Evolutionary conservation across 1,140 invertebrate genomes (phyloP).

Genomic region (Holcopasites calliopsidis): DNA sequence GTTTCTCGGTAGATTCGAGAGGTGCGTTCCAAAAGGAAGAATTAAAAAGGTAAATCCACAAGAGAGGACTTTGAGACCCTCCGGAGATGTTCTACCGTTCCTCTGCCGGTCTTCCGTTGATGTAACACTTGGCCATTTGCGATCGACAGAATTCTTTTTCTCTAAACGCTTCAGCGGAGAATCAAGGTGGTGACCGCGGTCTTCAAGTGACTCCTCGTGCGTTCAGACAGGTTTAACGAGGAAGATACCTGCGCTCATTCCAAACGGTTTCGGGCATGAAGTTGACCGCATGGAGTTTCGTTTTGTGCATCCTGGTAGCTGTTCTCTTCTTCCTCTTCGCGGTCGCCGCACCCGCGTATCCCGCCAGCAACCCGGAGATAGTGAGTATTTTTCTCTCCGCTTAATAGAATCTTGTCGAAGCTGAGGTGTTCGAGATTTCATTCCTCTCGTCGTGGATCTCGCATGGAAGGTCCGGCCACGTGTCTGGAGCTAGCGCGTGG

Average conservation of each 20-base stretch:
- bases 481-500: constrained; percentile 7
- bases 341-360: constrained; percentile 59
- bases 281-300: constrained; percentile 62
- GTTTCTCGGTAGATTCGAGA: background rate
- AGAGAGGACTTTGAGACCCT: background rate
- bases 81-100: too few relatives aligned
- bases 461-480: background rate
- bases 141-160: constrained; percentile 17
- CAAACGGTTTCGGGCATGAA: constrained; percentile 65
- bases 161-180: background rate
- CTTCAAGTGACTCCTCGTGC: background rate
- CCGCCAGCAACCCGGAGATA: constrained; percentile 72
- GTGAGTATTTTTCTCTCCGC: constrained; percentile 62
- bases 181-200: background rate
- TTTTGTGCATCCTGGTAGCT: constrained; percentile 59
- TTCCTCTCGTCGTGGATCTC: background rate
- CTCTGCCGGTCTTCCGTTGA: background rate
- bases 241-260: background rate
- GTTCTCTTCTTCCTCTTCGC: constrained; percentile 58
- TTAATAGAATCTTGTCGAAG: too few relatives aligned
- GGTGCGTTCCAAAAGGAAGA: background rate
- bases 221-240: background rate
- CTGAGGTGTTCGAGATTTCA: too few relatives aligned
- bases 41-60: constrained; percentile 17
- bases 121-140: background rate